Percentiles rank a stretch among this genome's conserved stretches.
Evolutionary conservation across 2,888 invertebrate genomes (phyloP).

Genomic region (Apodemia mormo): DNA sequence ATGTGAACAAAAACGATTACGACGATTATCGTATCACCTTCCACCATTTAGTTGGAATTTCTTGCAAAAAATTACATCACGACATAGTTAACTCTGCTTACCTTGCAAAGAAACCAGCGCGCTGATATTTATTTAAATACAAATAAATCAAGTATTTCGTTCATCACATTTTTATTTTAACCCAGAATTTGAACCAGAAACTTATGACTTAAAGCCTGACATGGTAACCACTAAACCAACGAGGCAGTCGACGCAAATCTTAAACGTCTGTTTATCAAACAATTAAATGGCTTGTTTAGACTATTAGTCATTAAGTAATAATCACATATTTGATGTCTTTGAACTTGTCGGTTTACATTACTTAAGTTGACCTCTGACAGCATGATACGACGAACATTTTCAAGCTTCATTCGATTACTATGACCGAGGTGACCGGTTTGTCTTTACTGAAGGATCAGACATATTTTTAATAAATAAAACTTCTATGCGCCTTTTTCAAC

Average conservation of each 20-base stretch:
- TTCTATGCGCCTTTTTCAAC: too few relatives aligned
- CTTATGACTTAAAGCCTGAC: background rate
- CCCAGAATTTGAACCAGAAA: too few relatives aligned
- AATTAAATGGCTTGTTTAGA: background rate
- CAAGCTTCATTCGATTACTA: background rate
- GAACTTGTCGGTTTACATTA: background rate
- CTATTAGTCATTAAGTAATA: conserved; percentile 1
- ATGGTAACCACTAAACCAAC: background rate
- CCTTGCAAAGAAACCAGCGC: too few relatives aligned
- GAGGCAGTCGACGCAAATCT: background rate
- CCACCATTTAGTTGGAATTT: too few relatives aligned
- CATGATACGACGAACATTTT: background rate
- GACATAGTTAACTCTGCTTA: too few relatives aligned
- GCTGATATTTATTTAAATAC: too few relatives aligned
- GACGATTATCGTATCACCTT: too few relatives aligned
- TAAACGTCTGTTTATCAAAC: background rate
- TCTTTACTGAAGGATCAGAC: background rate
- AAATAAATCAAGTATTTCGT: too few relatives aligned
- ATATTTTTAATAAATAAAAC: too few relatives aligned
- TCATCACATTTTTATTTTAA: too few relatives aligned
- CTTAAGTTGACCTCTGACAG: background rate
- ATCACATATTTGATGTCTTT: background rate
- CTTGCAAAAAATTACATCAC: too few relatives aligned
- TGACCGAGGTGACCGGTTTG: background rate
- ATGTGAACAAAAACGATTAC: too few relatives aligned